Evolutionary conservation across 2,113 vertebrate genomes (phyloP), one percentile per base, ranked within the genome.

Genomic region (Mohoua ochrocephala): DNA sequence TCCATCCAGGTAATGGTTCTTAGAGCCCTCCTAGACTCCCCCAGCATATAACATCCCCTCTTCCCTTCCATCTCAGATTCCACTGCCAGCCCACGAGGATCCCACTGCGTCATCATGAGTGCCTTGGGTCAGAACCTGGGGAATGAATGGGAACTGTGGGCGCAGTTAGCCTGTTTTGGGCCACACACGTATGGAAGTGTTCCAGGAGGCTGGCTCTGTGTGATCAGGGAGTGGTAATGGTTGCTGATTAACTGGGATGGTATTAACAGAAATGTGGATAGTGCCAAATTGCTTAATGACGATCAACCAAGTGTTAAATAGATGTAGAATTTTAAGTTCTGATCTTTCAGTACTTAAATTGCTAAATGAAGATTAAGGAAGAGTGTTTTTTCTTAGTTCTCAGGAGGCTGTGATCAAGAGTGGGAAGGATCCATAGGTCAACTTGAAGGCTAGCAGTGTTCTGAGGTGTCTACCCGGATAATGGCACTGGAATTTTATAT

Each of bases 241-340:
- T 59, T 90, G 82, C 89, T 88, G 87, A 93, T 93, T 77, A 94
- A 90, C 75, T 94, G 39, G 79, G 53, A 57, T 75, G 64, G 75
- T 86, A 89, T 88, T 95, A 95, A 83, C 79, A 81, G 75, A 78
- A 95, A 73, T 60, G 45, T 54, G 65, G 71, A 71, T 71, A 69
- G 82, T 50, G 75, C 82, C 93, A 84, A 69, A 71, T 71, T 81
- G 78, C 90, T 90, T 96, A 95, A 95, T 95, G 82, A 87, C 3
- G 0, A 68, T 68, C 94, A 96, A 95, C 89, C 87, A 91, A 91
- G 87, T 95, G 93, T 95, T 95, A 95, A 96, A 93, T 93, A 95
- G 84, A 49, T 82, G 73, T 82, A 60, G 79, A 93, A 89, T 90
- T 91, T 60, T 64, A 91, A 68, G 64, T 86, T 94, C 85, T 88